phyloP scores from a whole-genome alignment of 2,113 vertebrate genomes.

The Halichoeres trimaculatus region DNA sequence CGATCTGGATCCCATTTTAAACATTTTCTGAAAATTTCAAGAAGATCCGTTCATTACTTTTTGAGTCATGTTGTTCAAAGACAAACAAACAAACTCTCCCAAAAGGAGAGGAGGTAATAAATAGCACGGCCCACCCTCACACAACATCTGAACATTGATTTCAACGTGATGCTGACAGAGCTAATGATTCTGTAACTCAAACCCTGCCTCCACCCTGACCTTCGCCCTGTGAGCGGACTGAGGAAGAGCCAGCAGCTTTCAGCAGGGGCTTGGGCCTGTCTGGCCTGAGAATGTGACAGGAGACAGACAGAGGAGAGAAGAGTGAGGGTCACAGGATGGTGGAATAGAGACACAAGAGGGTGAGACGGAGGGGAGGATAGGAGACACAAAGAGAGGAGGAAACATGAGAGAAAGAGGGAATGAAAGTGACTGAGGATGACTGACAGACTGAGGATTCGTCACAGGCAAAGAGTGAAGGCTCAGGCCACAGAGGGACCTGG shows the following conservation, averaged over 20 bases:
- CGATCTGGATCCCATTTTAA: no score
- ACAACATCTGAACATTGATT: constrained; percentile 52
- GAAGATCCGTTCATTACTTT: no score
- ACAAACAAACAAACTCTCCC: no score
- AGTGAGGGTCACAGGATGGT: constrained; percentile 43
- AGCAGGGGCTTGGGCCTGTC: constrained; percentile 66
- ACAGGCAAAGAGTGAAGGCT: constrained; percentile 64
- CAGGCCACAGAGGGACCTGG: constrained; percentile 74
- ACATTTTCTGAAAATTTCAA: no score
- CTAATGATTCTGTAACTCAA: constrained; percentile 68
- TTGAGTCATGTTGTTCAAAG: no score
- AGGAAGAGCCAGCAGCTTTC: constrained; percentile 72
- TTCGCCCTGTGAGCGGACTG: constrained; percentile 56
- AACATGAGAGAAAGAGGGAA: constrained; percentile 59
- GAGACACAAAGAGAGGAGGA: constrained; percentile 60
- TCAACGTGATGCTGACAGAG: constrained; percentile 55
- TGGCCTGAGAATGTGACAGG: constrained; percentile 64
- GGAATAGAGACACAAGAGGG: constrained; percentile 61
- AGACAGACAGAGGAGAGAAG: constrained; percentile 52
- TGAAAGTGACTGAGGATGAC: constrained; percentile 72
- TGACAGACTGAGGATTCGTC: constrained; percentile 65
- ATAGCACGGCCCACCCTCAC: constrained; percentile 17
- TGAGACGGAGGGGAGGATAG: constrained; percentile 47
- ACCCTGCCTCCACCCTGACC: constrained; percentile 54
- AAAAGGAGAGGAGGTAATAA: no score